These are phyloP conservation scores for Chrosomus eos DNA, from an alignment of 2,797 vertebrate species.

Conservation along the genomic window DNA sequence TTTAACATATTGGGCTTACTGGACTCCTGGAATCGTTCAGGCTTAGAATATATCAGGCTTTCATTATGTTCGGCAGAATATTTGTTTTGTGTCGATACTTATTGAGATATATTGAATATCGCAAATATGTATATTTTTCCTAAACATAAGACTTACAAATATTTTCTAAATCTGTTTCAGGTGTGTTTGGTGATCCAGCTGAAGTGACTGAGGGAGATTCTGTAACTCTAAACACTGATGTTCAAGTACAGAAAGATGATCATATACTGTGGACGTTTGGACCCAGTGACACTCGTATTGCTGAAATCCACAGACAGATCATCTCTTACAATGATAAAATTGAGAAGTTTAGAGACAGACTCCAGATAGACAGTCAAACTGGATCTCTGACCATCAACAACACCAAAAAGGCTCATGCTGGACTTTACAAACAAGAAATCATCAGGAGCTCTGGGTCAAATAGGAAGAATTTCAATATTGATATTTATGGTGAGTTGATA, in stretches of 20 bases:
- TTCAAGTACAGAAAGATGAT: not conserved
- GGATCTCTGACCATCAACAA: not conserved
- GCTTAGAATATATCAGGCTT: no score
- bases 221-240: not conserved
- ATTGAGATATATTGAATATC: no score
- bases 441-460: not conserved
- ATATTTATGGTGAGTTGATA: not conserved
- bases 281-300: accelerated
- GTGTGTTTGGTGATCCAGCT: not conserved
- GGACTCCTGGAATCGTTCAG: no score
- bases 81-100: no score
- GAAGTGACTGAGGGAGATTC: not conserved
- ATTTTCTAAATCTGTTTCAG: not conserved
- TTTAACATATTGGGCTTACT: no score
- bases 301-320: not conserved
- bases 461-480: not conserved
- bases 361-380: not conserved
- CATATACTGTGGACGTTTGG: not conserved
- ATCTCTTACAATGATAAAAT: accelerated
- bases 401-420: not conserved
- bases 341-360: no score
- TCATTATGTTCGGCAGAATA: no score
- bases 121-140: no score
- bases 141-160: no score
- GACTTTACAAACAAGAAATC: not conserved